Conservation (phyloP, 1,140 invertebrate genomes). For the Atta texana region DNA sequence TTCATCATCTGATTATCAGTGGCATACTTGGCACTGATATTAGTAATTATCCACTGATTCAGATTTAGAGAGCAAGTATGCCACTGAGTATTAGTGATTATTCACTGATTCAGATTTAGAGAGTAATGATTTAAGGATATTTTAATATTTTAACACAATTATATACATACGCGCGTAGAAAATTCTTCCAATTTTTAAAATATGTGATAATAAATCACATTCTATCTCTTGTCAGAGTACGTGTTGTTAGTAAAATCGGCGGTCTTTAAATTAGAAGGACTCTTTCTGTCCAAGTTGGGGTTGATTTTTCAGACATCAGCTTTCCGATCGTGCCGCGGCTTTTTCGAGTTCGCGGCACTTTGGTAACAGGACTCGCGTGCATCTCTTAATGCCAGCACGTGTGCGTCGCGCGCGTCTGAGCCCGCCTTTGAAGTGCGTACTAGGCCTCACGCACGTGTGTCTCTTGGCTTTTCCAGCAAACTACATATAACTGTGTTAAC, state of each 20-base stretch:
- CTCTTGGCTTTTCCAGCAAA: constrained; percentile 46
- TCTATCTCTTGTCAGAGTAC: neutral
- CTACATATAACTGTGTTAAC: constrained; percentile 69
- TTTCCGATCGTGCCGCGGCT: constrained; percentile 5
- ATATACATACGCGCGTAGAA: too few species aligned
- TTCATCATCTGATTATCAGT: too few species aligned
- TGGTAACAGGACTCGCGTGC: constrained; percentile 85
- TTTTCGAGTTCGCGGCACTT: constrained; percentile 81
- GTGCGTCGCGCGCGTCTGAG: constrained; percentile 50
- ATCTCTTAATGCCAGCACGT: constrained; percentile 51
- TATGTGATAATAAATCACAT: constrained; percentile 11
- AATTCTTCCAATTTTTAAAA: neutral
- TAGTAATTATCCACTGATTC: too few species aligned
- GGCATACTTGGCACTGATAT: too few species aligned
- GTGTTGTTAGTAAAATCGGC: constrained; percentile 18
- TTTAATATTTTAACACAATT: neutral
- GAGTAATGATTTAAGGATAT: too few species aligned
- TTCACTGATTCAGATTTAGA: too few species aligned
- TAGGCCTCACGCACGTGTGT: constrained; percentile 65
- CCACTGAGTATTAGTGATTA: too few species aligned
- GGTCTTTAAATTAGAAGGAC: constrained; percentile 31
- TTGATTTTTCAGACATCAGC: constrained; percentile 50
- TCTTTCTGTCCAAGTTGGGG: constrained; percentile 49
- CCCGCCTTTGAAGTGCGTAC: constrained; percentile 43
- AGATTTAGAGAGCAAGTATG: too few species aligned